A percentile compares a stretch with the other conserved stretches of the same genome.
These are phyloP conservation scores for Girardinichthys multiradiatus DNA, from an alignment of 2,113 vertebrate genomes.

Conservation along the genomic window DNA sequence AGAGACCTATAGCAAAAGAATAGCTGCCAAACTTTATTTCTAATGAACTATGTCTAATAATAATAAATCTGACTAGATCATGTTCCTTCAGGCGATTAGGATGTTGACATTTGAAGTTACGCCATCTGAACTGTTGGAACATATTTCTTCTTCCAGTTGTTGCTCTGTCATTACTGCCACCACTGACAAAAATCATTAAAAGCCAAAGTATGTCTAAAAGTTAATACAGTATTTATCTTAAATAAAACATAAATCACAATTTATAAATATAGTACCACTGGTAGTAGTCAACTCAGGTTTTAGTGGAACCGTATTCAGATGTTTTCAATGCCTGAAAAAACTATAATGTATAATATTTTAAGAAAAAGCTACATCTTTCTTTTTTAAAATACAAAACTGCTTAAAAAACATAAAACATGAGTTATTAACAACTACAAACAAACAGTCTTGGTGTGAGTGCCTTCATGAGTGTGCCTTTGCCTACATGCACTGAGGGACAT, in stretches of 20 bases:
- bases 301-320: conserved; percentile 20
- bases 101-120: not conserved
- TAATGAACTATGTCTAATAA: no score
- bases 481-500: conserved; percentile 50
- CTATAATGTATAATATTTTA: no score
- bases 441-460: conserved; percentile 22
- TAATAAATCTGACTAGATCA: not conserved
- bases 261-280: no score
- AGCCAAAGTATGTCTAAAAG: not conserved
- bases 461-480: conserved; percentile 30
- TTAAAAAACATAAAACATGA: conserved; percentile 15
- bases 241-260: no score
- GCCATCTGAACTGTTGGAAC: not conserved
- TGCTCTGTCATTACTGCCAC: not conserved
- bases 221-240: not conserved
- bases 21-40: no score
- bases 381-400: not conserved
- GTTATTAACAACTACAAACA: conserved; percentile 35
- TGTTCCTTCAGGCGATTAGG: not conserved
- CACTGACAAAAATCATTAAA: not conserved
- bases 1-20: no score
- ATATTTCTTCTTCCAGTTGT: not conserved
- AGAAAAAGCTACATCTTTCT: not conserved
- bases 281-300: no score
- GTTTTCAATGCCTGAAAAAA: not conserved